Evolutionary conservation across 2,113 vertebrate species (phyloP).

Genomic region (Mus spicilegus): DNA sequence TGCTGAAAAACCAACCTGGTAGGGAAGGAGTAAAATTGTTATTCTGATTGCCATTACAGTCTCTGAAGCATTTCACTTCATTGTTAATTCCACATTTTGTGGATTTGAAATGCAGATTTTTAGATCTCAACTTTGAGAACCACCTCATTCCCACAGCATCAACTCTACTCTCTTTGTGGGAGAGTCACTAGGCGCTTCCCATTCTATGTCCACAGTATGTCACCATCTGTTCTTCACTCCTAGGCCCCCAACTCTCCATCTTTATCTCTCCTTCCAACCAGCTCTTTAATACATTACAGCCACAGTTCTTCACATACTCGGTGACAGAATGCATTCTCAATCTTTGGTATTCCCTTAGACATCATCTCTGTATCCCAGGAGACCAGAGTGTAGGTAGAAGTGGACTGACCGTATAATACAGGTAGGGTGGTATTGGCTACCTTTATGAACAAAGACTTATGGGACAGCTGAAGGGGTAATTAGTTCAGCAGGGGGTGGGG

Average conservation of each 20-base stretch:
- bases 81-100: background rate
- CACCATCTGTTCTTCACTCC: background rate
- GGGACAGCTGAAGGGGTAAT: constrained; percentile 15
- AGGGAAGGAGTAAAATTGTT: background rate
- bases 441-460: background rate
- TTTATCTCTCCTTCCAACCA: constrained; percentile 15
- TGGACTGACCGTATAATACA: background rate
- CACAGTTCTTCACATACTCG: background rate
- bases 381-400: background rate
- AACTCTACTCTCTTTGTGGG: background rate
- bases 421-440: background rate
- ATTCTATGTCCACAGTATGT: background rate
- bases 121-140: background rate
- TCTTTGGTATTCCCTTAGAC: background rate
- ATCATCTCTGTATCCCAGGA: background rate
- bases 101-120: background rate
- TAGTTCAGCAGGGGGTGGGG: background rate
- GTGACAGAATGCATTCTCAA: background rate
- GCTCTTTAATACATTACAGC: background rate
- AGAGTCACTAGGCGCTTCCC: background rate
- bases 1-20: background rate
- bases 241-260: background rate
- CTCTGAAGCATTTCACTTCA: background rate
- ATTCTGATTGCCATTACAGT: background rate
- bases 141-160: background rate